Conservation (phyloP, 2,888 invertebrate species). For the Drosophila fulvimacula region DNA sequence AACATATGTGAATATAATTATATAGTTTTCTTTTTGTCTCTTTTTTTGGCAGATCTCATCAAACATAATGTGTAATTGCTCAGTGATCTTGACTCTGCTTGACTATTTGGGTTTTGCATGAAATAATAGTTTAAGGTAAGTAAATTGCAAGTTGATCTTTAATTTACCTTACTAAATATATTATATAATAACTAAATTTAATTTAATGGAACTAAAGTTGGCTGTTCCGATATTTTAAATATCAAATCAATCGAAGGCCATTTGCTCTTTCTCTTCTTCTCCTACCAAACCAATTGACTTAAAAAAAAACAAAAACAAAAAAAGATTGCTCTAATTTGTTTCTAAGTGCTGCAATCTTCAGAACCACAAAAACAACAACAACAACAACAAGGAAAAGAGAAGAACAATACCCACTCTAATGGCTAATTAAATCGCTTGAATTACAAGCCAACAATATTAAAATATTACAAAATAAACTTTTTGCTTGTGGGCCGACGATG, state of each 20-base stretch:
- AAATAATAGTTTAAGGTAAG: not conserved
- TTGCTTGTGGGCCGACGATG: slow-evolving; percentile 23
- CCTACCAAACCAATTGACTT: slow-evolving; percentile 18
- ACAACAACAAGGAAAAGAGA: slow-evolving; percentile 5
- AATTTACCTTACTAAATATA: not conserved
- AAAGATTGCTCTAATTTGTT: slow-evolving; percentile 73
- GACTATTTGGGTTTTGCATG: too few relatives aligned
- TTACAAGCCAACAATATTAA: slow-evolving; percentile 78
- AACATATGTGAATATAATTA: too few relatives aligned
- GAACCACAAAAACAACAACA: slow-evolving; percentile 14
- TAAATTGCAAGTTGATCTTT: too few relatives aligned
- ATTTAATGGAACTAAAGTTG: too few relatives aligned
- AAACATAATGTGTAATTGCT: too few relatives aligned
- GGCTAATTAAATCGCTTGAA: slow-evolving; percentile 80
- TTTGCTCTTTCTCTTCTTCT: not conserved
- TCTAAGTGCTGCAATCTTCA: slow-evolving; percentile 67
- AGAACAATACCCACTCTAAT: slow-evolving; percentile 58
- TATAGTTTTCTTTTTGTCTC: too few relatives aligned
- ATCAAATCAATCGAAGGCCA: too few relatives aligned
- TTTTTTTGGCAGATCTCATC: too few relatives aligned
- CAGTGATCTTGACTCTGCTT: too few relatives aligned
- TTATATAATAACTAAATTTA: not conserved
- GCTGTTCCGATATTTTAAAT: not conserved
- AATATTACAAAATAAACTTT: slow-evolving; percentile 79
- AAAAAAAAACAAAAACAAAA: slow-evolving; percentile 28